Conservation (phyloP, 2,888 invertebrate species). For the Dermolepida albohirtum region DNA sequence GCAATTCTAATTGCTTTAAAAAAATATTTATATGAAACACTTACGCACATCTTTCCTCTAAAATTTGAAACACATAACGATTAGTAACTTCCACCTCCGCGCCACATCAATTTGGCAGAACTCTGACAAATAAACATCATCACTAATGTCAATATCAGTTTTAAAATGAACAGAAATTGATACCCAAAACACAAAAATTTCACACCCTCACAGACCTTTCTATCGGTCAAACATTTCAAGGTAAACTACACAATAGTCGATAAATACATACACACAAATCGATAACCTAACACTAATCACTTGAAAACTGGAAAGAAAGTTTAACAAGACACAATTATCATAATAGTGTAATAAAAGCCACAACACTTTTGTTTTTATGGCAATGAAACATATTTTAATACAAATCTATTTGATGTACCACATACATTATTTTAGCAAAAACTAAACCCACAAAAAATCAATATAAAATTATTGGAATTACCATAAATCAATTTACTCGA, state of each 20-base stretch:
- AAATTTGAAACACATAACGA: background rate
- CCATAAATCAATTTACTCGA: no score
- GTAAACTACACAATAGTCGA: constrained; percentile 16
- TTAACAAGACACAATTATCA: no score
- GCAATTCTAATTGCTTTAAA: no score
- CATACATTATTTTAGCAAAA: no score
- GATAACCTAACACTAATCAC: constrained; percentile 19
- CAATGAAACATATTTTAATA: no score
- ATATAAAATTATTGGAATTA: no score
- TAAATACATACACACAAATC: constrained; percentile 20
- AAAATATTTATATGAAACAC: no score
- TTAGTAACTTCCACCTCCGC: background rate
- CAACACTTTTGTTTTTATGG: no score
- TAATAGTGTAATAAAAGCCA: no score
- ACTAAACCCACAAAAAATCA: no score
- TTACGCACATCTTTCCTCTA: background rate
- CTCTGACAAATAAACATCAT: background rate
- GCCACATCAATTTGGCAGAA: background rate
- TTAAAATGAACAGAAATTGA: background rate
- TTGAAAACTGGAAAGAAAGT: background rate
- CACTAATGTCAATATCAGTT: background rate
- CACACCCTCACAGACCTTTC: background rate
- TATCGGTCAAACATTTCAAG: constrained; percentile 5
- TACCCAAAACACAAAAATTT: constrained; percentile 3
- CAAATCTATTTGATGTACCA: no score